These are phyloP conservation scores for Pseudoips prasinana DNA, from an alignment of 2,888 invertebrate species.

Conservation along the genomic window DNA sequence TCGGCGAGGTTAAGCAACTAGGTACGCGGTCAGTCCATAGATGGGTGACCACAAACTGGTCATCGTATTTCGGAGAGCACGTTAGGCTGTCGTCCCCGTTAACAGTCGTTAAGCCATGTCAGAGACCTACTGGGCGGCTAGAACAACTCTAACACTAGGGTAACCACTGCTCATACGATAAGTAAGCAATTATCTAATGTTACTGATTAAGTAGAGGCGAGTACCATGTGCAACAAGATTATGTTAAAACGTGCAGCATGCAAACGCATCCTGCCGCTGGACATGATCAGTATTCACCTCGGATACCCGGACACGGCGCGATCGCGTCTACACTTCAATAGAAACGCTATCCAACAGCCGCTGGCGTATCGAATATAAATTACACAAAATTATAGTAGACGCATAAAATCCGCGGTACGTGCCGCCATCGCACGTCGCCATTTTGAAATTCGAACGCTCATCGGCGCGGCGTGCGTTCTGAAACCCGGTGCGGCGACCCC, in stretches of 20 bases:
- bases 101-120: too few species aligned
- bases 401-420: slow-evolving; percentile 60
- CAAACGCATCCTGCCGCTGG: slow-evolving; percentile 54
- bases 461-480: slow-evolving; percentile 47
- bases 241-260: slow-evolving; percentile 52
- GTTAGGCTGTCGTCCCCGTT: too few species aligned
- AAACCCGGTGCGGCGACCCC: slow-evolving; percentile 68
- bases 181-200: too few species aligned
- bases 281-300: slow-evolving; percentile 62
- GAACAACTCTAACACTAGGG: too few species aligned
- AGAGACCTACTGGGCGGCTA: too few species aligned
- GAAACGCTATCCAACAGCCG: slow-evolving; percentile 66
- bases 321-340: slow-evolving; percentile 66
- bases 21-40: too few species aligned
- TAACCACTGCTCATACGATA: too few species aligned
- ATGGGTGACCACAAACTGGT: too few species aligned
- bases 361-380: slow-evolving; percentile 75
- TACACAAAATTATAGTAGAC: slow-evolving; percentile 68
- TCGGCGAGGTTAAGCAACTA: too few species aligned
- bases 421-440: slow-evolving; percentile 47
- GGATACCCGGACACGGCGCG: slow-evolving; percentile 62
- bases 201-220: too few species aligned
- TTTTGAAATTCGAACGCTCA: slow-evolving; percentile 50
- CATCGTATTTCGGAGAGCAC: too few species aligned
- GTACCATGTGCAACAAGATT: too few species aligned